Evolutionary conservation across 2,113 vertebrate species (phyloP).

Genomic region (Choloepus hoffmanni): DNA sequence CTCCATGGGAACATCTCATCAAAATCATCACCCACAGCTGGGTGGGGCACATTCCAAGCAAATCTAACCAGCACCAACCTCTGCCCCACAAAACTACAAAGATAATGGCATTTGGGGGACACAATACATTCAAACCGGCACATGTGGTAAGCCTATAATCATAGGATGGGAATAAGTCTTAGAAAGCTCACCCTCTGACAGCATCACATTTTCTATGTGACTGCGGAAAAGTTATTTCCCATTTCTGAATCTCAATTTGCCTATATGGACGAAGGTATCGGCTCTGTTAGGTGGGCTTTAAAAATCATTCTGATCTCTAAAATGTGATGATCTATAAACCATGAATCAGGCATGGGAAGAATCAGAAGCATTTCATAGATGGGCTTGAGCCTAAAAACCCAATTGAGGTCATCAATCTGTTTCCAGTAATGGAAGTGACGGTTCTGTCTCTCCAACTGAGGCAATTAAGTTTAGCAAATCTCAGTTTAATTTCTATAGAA

Average conservation of each 20-base stretch:
- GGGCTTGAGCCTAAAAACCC: background rate
- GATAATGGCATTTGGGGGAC: too few relatives aligned
- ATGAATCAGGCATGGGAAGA: background rate
- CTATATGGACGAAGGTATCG: background rate
- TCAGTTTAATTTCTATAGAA: background rate
- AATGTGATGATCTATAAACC: background rate
- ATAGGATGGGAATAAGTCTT: background rate
- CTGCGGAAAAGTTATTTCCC: background rate
- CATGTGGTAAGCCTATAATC: background rate
- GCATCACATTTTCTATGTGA: background rate
- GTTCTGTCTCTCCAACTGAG: background rate
- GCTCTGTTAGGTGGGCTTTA: fast-evolving
- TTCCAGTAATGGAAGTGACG: background rate
- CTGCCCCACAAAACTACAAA: too few relatives aligned
- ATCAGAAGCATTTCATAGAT: background rate
- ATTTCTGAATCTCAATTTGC: background rate
- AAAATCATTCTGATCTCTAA: background rate
- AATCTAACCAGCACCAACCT: too few relatives aligned
- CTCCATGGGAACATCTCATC: too few relatives aligned
- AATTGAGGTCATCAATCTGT: background rate
- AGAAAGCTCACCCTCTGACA: background rate
- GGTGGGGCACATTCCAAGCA: too few relatives aligned
- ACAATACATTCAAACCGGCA: too few relatives aligned
- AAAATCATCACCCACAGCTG: too few relatives aligned
- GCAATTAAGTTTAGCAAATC: background rate